Conservation (phyloP, 2,797 vertebrate genomes). For the Enteromius radiatus region DNA sequence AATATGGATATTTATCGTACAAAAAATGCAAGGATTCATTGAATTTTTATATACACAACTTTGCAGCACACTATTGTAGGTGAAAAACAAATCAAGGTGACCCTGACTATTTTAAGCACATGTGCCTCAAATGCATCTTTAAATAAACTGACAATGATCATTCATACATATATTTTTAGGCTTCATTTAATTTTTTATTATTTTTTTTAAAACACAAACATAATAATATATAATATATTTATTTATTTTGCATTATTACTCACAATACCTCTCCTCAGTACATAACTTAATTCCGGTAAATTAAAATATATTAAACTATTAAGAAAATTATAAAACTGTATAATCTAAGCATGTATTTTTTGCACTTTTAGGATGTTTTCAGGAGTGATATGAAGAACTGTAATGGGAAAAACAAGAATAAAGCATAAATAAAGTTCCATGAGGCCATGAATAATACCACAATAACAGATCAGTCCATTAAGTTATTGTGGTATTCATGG, state of each 20-base stretch:
- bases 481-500: slow-evolving; percentile 6
- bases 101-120: background rate
- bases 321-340: background rate
- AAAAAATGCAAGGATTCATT: too few species aligned
- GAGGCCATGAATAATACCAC: slow-evolving; percentile 14
- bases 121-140: background rate
- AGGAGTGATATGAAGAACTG: background rate
- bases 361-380: background rate
- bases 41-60: background rate
- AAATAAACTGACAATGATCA: background rate
- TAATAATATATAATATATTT: too few species aligned
- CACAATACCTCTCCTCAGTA: background rate
- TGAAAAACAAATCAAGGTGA: background rate
- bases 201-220: background rate
- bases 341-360: background rate
- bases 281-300: background rate
- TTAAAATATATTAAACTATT: background rate
- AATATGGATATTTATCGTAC: too few species aligned
- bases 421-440: background rate
- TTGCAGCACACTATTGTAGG: background rate
- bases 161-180: background rate
- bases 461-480: background rate
- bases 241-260: background rate
- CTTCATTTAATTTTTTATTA: background rate
- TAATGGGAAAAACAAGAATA: background rate